Base-by-base conservation (phyloP, 2,888 invertebrate species). In the Latrodectus hesperus region DNA sequence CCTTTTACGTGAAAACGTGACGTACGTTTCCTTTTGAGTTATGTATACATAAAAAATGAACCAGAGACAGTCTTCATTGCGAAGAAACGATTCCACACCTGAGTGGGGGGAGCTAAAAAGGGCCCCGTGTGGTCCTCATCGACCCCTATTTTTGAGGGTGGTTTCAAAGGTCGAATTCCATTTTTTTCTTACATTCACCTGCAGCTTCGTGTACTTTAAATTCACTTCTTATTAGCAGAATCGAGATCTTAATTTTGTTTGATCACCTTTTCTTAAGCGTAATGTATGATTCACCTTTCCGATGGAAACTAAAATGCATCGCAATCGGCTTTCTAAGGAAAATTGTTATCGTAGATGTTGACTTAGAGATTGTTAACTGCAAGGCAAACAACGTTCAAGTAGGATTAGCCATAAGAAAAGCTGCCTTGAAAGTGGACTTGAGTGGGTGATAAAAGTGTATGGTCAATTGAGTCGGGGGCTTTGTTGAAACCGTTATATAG, bases 281-380 rank as follows among this genome's bases (percentile, higher is more conserved):
- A 60, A 60, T 60, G 60, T 60, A 38, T 38, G 38, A 38, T 38
- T 4, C 38, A 38, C 38, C 38, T 6, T 38, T 1, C 38, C 38
- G 38, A 38, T 38, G 38, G 38, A 38, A 38, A 38, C 38, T 38
- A 6, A 1, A 38, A 38, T 38, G 38, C 38, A 38, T 4, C 38
- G 38, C 38, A 38, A 38, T 38, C 38, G 38, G 38, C 38, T 38
- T 22, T 38, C 38, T 38, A 38, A 38, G 38, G 38, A 38, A 4
- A 38, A 72, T 52, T n/a, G 52, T 51, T 77, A 51, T 77, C 77
- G 52, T 67, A 51, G 14, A 55, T 79, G 78, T 79, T 79, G 70
- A 55, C 26, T 79, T 17, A 55, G 52, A 22, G 38, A 22, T 71
- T 70, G 11, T 71, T 79, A 79, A 60, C 49, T n/a, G 60, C 53